Conservation (phyloP, 1,140 invertebrate genomes). For the Leptoteleia sp. region DNA sequence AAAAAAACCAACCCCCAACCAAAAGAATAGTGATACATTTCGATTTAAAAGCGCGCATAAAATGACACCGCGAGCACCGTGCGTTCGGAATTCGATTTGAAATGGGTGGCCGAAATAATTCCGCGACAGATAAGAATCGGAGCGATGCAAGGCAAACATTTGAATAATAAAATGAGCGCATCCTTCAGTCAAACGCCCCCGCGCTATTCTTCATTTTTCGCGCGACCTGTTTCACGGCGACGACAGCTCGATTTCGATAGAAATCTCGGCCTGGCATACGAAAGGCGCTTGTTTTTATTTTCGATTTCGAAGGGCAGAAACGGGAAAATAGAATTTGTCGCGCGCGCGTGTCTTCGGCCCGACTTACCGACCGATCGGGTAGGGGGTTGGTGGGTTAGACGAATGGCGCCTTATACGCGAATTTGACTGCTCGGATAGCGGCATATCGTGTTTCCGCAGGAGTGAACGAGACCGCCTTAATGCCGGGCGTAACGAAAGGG, state of each 20-base stretch:
- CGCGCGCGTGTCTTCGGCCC: too few species aligned
- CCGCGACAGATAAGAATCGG: neutral
- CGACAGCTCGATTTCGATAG: constrained; percentile 39
- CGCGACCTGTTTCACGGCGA: constrained; percentile 4
- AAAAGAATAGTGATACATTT: too few species aligned
- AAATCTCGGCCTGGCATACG: constrained; percentile 13
- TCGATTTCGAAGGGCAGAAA: constrained; percentile 7
- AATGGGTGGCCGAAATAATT: constrained; percentile 1
- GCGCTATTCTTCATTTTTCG: constrained; percentile 25
- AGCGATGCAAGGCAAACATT: neutral
- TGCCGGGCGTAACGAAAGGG: constrained; percentile 69
- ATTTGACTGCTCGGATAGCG: constrained; percentile 28
- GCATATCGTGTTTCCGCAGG: constrained; percentile 76
- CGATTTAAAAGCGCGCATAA: too few species aligned
- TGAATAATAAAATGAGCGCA: constrained; percentile 14
- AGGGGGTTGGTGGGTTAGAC: too few species aligned
- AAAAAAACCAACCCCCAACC: too few species aligned
- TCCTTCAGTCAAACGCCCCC: constrained; percentile 8
- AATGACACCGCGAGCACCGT: too few species aligned
- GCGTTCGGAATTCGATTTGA: too few species aligned
- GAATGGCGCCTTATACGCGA: constrained; percentile 1
- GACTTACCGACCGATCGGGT: too few species aligned
- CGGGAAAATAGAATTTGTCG: constrained; percentile 46
- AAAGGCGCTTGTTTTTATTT: constrained; percentile 9
- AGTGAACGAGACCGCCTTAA: constrained; percentile 72